Percentiles rank a stretch among this genome's conserved stretches.
Conservation (phyloP, 1,140 invertebrate species). For the Heliconius himera region DNA sequence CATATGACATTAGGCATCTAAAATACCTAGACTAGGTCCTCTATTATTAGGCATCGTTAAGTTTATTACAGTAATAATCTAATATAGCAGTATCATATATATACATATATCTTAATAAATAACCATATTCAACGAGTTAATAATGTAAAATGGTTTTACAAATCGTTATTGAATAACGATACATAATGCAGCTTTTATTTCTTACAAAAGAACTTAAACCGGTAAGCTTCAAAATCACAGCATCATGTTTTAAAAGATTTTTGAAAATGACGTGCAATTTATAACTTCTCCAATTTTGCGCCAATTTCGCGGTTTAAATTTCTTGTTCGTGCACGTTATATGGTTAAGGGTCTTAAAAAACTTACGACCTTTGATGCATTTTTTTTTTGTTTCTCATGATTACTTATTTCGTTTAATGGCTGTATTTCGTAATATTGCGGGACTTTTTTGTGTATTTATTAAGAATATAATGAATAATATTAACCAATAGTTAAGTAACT, state of each 20-base stretch:
- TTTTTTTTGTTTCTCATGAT: not conserved
- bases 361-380: not conserved
- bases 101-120: not conserved
- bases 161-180: not conserved
- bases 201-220: slow-evolving; percentile 9
- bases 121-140: not conserved
- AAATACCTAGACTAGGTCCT: too few species aligned
- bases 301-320: slow-evolving; percentile 59
- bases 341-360: slow-evolving; percentile 1
- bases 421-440: not conserved
- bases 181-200: not conserved
- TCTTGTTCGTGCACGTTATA: slow-evolving; percentile 11
- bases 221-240: slow-evolving; percentile 26
- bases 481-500: too few species aligned
- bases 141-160: not conserved
- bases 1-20: too few species aligned
- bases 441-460: not conserved
- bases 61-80: too few species aligned
- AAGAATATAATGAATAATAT: too few species aligned
- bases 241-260: slow-evolving; percentile 38
- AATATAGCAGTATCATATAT: not conserved
- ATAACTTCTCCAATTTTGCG: slow-evolving; percentile 64
- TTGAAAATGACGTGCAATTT: slow-evolving; percentile 64
- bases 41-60: too few species aligned
- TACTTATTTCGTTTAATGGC: not conserved